Evolutionary conservation across 1,140 invertebrate genomes (phyloP), one percentile per base, ranked within the genome.

Genomic region (Epicauta chinensis): DNA sequence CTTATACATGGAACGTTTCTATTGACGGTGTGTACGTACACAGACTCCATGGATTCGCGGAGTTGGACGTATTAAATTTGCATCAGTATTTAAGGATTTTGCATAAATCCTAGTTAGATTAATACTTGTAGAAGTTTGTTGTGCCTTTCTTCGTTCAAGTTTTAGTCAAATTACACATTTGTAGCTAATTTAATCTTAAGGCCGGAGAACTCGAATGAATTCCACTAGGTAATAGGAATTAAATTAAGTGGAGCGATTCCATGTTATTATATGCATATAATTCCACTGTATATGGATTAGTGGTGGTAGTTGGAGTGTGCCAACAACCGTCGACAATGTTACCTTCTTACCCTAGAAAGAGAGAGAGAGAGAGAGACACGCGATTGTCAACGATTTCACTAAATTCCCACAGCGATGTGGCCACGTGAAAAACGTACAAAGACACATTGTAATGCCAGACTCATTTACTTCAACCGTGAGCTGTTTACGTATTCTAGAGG

Each of bases 101-200:
- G n/a, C 12, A 32, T 16, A 47, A 37, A 47, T 47, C 45, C 44
- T 15, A 7, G 17, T 37, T 23, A 34, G 17, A 47, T 47, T 47
- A 47, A 29, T 32, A 47, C 36, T 37, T 14, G 36, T 47, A 47
- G 45, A 47, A 47, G 36, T 47, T 47, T 34, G 38, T 47, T 47
- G 34, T 34, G 43, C 23, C 35, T 11, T 37, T 37, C 23, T 29
- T 37, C 43, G 29, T 47, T 47, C 38, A 47, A 47, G 45, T 47
- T 47, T 46, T 47, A 47, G 45, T 47, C 45, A 32, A 47, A 47
- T 47, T 47, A 47, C 34, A 47, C 45, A 37, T 23, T 37, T 47
- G 38, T 38, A 47, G 34, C 45, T 47, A 47, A 47, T 47, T 47
- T 47, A 47, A 47, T 47, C 45, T 23, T n/a, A n/a, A 23, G 23